Conservation (phyloP, 2,888 invertebrate genomes). For the Erebia epiphron region DNA sequence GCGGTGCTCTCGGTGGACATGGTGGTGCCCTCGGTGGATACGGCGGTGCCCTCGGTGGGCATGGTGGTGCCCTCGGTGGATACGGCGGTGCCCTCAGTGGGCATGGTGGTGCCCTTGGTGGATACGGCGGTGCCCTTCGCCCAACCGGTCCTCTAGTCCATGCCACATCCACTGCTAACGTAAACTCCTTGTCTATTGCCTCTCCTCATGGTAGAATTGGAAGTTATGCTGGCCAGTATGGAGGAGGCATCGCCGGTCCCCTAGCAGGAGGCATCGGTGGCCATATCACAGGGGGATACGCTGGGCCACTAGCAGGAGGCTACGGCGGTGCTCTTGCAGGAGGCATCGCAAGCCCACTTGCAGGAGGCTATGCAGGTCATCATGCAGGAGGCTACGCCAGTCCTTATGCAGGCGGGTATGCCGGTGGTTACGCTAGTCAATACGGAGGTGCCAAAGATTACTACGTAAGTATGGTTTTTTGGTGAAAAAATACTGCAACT, state of each 20-base stretch:
- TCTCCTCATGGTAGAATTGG: constrained; percentile 16
- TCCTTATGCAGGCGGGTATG: constrained; percentile 12
- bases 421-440: constrained; percentile 13
- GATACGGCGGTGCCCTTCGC: constrained; percentile 20
- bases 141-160: constrained; percentile 25
- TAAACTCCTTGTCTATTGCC: constrained; percentile 17
- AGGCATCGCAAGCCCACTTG: constrained; percentile 10
- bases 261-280: constrained; percentile 22
- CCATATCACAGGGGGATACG: constrained; percentile 13
- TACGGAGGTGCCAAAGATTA: constrained; percentile 41
- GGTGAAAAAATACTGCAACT: not conserved
- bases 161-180: constrained; percentile 29
- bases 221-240: constrained; percentile 7
- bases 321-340: constrained; percentile 6
- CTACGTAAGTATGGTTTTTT: constrained; percentile 46
- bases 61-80: constrained; percentile 35
- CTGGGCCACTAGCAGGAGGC: not conserved
- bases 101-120: constrained; percentile 32
- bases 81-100: not conserved
- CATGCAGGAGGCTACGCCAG: constrained; percentile 9
- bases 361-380: constrained; percentile 6
- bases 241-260: constrained; percentile 12
- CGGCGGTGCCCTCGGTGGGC: constrained; percentile 36
- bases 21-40: constrained; percentile 30
- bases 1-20: constrained; percentile 38